Percentiles rank a stretch among this genome's conserved stretches.
These are phyloP conservation scores for Drosophila neocordata DNA, from an alignment of 1,140 invertebrate species.

Conservation along the genomic window DNA sequence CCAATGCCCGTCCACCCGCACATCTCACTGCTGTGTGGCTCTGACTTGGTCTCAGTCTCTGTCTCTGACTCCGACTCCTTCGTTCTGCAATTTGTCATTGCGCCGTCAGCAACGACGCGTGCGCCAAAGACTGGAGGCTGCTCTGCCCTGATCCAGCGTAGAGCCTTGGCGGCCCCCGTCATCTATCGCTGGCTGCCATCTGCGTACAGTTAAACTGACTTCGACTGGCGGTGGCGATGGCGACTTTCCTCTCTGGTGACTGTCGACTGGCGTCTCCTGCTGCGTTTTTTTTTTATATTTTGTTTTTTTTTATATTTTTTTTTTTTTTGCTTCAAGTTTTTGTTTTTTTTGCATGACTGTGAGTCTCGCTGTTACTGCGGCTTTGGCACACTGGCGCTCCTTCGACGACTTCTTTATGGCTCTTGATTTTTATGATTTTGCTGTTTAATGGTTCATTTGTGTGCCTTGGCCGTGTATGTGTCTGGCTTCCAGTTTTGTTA, in stretches of 20 bases:
- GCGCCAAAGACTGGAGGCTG: conserved; percentile 53
- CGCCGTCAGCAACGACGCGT: conserved; percentile 69
- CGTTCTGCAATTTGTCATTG: conserved; percentile 69
- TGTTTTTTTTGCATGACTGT: conserved; percentile 16
- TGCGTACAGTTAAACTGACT: conserved; percentile 71
- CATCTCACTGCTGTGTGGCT: not conserved
- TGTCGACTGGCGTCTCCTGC: conserved; percentile 47
- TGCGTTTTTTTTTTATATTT: conserved; percentile 19
- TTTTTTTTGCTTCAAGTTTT: not conserved
- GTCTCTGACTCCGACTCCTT: conserved; percentile 22
- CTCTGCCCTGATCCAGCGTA: conserved; percentile 14
- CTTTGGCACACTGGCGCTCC: conserved; percentile 56
- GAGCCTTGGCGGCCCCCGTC: conserved; percentile 21
- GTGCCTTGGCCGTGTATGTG: conserved; percentile 35
- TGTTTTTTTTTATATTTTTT: conserved; percentile 4
- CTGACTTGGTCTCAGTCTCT: not conserved
- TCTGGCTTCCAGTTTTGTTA: conserved; percentile 74
- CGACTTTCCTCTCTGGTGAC: conserved; percentile 12
- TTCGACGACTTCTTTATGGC: conserved; percentile 79
- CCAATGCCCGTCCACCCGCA: not conserved
- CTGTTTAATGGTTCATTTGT: conserved; percentile 82
- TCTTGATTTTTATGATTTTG: conserved; percentile 82
- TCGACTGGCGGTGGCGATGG: conserved; percentile 27
- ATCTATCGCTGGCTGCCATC: conserved; percentile 72
- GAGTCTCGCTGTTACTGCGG: conserved; percentile 8